Percentiles rank a stretch among this genome's conserved stretches.
Conservation (phyloP, 1,140 invertebrate species). For the Euschistus heros region DNA sequence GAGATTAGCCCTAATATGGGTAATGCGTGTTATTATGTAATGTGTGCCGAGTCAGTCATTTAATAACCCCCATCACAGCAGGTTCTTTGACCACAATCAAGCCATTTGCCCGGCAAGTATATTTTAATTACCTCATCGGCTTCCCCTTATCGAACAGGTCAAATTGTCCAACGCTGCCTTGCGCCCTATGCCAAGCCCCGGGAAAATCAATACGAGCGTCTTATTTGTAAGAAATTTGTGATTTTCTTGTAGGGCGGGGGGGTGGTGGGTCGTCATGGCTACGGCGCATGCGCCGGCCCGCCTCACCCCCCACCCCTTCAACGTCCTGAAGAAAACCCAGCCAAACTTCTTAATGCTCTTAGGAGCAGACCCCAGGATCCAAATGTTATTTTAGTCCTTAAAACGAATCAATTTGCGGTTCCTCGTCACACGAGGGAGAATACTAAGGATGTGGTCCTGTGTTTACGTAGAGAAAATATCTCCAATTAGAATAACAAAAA, state of each 20-base stretch:
- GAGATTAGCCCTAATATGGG: too few species aligned
- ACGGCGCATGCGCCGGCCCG: constrained; percentile 6
- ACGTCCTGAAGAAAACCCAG: neutral
- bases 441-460: too few species aligned
- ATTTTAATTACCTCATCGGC: too few species aligned
- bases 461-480: too few species aligned
- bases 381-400: constrained; percentile 1
- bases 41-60: too few species aligned
- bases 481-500: too few species aligned
- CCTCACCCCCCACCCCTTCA: neutral
- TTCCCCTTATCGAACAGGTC: neutral
- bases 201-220: constrained; percentile 17
- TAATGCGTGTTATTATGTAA: too few species aligned
- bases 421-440: too few species aligned
- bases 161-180: constrained; percentile 4
- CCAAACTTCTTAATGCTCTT: constrained; percentile 8
- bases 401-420: constrained; percentile 5
- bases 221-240: constrained; percentile 21
- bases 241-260: constrained; percentile 14
- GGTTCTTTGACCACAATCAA: too few species aligned
- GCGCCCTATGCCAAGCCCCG: constrained; percentile 3
- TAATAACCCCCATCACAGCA: too few species aligned
- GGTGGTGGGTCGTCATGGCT: constrained; percentile 7
- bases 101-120: too few species aligned
- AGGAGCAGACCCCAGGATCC: neutral